Base-by-base conservation (phyloP, 30 jellyfish, hydroid and myxozoan species). In the Aurelia aurita region DNA sequence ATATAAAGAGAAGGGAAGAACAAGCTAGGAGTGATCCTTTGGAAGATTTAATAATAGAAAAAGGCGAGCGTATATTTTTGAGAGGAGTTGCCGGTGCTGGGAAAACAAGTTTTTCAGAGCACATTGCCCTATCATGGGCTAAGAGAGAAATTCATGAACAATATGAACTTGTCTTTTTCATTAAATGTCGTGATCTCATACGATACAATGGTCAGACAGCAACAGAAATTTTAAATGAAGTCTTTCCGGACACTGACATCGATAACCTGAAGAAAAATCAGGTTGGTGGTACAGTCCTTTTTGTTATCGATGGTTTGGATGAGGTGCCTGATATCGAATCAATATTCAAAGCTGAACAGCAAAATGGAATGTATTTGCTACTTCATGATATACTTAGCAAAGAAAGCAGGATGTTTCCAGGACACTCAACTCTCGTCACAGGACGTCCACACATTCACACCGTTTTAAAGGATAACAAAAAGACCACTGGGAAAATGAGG, bases 391-490 rank as follows among this genome's bases (percentile, higher is more conserved):
- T 70, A 46, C 43, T 70, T 1, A 70, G 46, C 15, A 67, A 70
- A n/a, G 43, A 70, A 46, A 70, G 82, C 67, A 35, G 65, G 8
- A 34, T 34, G 20, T 70, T 70, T 49, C 82, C 82, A 13, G 82
- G 82, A 46, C 82, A 70, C 55, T 35, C 65, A 2, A 70, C 82
- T 19, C 66, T 70, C 3, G 18, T 70, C 21, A 46, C 32, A 1
- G 82, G 82, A 44, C 25, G 82, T 19, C 82, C 82, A 22, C 82
- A n/a, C n/a, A n/a, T n/a, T n/a, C n/a, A n/a, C n/a, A n/a, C n/a
- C n/a, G n/a, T n/a, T n/a, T n/a, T n/a, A n/a, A n/a, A n/a, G n/a
- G n/a, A n/a, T n/a, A n/a, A n/a, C n/a, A n/a, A n/a, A n/a, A n/a
- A n/a, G n/a, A n/a, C n/a, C n/a, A n/a, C n/a, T n/a, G n/a, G n/a